A percentile compares a stretch with the other conserved stretches of the same genome.
phyloP scores from a whole-genome alignment of 2,113 vertebrate species.

The Catharus fuscescens region DNA sequence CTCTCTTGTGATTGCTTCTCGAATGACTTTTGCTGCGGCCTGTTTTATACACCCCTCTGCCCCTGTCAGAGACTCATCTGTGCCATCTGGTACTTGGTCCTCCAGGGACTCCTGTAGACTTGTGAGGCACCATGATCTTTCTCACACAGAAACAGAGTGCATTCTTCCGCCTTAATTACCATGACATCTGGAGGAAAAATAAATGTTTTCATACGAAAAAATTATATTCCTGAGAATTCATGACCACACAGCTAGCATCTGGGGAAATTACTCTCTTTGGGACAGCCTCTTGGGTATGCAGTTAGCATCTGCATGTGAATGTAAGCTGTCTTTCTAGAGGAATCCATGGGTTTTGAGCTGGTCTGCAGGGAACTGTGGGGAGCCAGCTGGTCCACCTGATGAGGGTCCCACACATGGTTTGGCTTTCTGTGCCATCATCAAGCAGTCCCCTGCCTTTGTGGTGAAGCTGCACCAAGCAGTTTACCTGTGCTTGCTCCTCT shows the following conservation, averaged over 20 bases:
- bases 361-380: neutral
- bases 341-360: neutral
- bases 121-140: slow-evolving; percentile 1
- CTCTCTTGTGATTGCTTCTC: neutral
- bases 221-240: neutral
- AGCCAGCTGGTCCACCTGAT: neutral
- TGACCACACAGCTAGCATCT: neutral
- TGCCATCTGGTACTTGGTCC: slow-evolving; percentile 1
- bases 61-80: neutral
- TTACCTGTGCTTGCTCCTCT: neutral
- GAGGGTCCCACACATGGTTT: neutral
- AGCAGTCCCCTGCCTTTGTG: neutral
- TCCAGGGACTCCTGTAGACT: neutral
- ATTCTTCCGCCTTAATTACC: neutral
- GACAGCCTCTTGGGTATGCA: neutral
- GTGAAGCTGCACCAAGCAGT: neutral
- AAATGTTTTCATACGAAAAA: slow-evolving; percentile 33
- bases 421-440: neutral
- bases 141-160: neutral
- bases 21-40: neutral
- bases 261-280: neutral
- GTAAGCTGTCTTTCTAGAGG: neutral
- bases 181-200: slow-evolving; percentile 11
- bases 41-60: neutral
- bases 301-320: neutral